Evolutionary conservation across 2,113 vertebrate genomes (phyloP), one percentile per base, ranked within the genome.

Genomic region (Oxygymnocypris stewartii): DNA sequence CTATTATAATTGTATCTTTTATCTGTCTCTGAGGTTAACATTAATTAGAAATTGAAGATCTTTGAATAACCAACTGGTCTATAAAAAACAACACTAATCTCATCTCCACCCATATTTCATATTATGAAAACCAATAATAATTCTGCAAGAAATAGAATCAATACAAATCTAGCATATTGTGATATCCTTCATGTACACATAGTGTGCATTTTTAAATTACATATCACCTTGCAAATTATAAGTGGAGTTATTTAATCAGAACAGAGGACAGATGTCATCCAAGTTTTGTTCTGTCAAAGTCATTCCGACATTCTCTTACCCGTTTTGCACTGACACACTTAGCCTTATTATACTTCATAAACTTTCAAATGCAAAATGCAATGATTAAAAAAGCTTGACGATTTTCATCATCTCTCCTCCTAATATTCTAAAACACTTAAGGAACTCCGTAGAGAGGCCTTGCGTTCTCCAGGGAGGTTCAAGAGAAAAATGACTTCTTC

Each of bases 351-450:
- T 86, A 90, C 90, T 90, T 89, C 90, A 93, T 92, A 93, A 93
- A 95, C 92, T 93, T 87, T 91, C 90, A 95, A 88, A 92, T 92
- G 92, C 92, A 92, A 92, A 94, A 94, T 92, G 9, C 92, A 94
- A 94, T 92, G 93, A 95, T 94, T 93, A 94, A 95, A 95, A 95
- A 94, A 94, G 93, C 90, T 93, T 90, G 93, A 94, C 91, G 93
- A 94, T 94, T 94, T 93, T 94, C 95, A 95, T 96, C 94, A 94
- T 93, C 93, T 94, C 93, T 94, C 81, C 85, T 93, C 93, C 94
- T 94, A 95, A 96, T 94, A 94, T 94, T 94, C 93, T 95, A 94
- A 95, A 95, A 95, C 94, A 94, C 93, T 95, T 94, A 94, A 94
- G 88, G 80, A 87, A 91, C 82, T 95, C 95, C 94, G 88, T 89